A percentile compares a stretch with the other conserved stretches of the same genome.
These are phyloP conservation scores for Tetranychus piercei DNA, from an alignment of 2,888 invertebrate species.

Conservation along the genomic window DNA sequence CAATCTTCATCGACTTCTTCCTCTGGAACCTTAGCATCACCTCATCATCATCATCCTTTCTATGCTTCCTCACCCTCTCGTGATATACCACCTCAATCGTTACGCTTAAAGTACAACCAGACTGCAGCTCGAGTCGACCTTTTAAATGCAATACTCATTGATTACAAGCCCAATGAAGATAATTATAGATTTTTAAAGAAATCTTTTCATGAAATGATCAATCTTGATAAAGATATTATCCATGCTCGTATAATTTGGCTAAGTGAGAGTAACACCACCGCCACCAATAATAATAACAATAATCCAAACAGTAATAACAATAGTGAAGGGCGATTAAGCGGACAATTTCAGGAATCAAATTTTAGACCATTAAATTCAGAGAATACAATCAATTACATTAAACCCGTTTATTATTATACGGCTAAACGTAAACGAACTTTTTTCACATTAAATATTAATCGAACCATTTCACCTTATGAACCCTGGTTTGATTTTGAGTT, in stretches of 20 bases:
- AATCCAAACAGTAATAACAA: too few species aligned
- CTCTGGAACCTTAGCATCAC: not conserved
- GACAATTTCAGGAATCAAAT: too few species aligned
- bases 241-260: conserved; percentile 13
- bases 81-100: not conserved
- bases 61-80: not conserved
- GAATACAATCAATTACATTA: not conserved
- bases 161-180: conserved; percentile 23
- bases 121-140: conserved; percentile 42
- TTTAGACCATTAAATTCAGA: too few species aligned
- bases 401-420: not conserved
- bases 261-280: not conserved
- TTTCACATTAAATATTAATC: not conserved
- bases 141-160: conserved; percentile 47
- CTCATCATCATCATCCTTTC: not conserved
- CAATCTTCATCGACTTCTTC: not conserved
- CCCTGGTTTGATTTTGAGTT: conserved; percentile 4
- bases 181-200: conserved; percentile 15
- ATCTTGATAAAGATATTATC: conserved; percentile 17
- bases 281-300: too few species aligned
- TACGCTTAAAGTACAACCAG: not conserved
- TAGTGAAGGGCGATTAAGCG: too few species aligned
- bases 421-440: not conserved
- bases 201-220: conserved; percentile 12
- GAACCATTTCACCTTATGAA: not conserved